Evolutionary conservation across 2,888 invertebrate genomes (phyloP), one percentile per base, ranked within the genome.

Genomic region (Agrilus mali): DNA sequence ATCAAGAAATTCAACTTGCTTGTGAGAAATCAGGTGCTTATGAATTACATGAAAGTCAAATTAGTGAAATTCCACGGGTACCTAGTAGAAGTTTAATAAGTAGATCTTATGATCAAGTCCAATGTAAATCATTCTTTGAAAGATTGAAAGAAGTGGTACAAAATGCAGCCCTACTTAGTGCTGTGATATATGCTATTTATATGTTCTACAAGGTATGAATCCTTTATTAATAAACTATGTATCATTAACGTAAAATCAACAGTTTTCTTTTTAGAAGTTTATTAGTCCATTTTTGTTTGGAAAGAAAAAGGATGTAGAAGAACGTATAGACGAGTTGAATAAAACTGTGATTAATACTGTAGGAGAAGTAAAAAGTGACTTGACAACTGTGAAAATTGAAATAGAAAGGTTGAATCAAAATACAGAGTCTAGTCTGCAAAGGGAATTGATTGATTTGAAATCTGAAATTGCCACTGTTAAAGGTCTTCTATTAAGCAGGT

Each of bases 141-240:
- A 69, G 66, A 46, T 66, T 85, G 39, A 75, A 77, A 61, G 86
- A 89, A 52, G 66, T 82, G 50, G 68, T 87, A 31, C 75, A 86
- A 53, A 78, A 81, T 3, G 64, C 84, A 17, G 77, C 86, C 14
- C 61, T 89, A n/a, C 74, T 88, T 47, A 82, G 86, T 41, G 81
- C 85, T 6, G 75, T 87, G 27, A 72, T 79, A 1, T 90, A 88
- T 69, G 82, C 82, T 35, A 70, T 85, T 44, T 87, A 86, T 60
- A 76, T 81, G 69, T 77, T 89, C 61, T 88, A 87, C 66, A 82
- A 86, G 79, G 89, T 86, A 61, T 56, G 57, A 50, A 27, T 14
- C 40, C 8, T 46, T 22, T 16, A 13, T n/a, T n/a, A n/a, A n/a
- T 41, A 40, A 36, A 15, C 22, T 32, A 35, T 39, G 44, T 16